Evolutionary conservation across 1,140 invertebrate species (phyloP).

Genomic region (Gerris buenoi): DNA sequence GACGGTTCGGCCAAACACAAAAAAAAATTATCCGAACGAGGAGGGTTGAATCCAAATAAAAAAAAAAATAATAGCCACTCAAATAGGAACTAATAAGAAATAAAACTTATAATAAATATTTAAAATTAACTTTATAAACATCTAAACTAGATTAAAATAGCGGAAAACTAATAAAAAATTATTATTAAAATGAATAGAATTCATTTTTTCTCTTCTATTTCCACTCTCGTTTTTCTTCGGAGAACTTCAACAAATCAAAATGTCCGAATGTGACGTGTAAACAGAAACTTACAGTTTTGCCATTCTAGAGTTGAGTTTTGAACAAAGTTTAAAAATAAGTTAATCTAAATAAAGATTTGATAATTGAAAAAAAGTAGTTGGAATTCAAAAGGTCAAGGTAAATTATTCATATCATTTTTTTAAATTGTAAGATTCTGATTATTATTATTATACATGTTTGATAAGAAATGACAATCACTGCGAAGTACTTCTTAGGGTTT

Average conservation of each 20-base stretch:
- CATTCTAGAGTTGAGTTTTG: too few relatives aligned
- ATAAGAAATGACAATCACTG: too few relatives aligned
- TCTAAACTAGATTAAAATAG: neutral
- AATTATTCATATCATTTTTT: too few relatives aligned
- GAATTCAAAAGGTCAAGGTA: too few relatives aligned
- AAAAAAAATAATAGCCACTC: neutral
- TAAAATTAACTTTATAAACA: neutral
- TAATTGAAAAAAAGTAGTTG: too few relatives aligned
- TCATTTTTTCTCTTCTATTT: neutral
- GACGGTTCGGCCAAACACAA: too few relatives aligned
- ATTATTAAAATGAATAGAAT: neutral
- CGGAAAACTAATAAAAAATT: neutral
- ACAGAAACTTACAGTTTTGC: neutral
- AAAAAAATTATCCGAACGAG: neutral
- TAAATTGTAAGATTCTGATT: too few relatives aligned
- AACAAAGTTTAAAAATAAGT: too few relatives aligned
- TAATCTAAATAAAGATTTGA: too few relatives aligned
- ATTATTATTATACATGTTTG: too few relatives aligned
- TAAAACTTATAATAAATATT: neutral
- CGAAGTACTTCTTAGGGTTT: too few relatives aligned
- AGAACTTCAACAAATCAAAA: neutral
- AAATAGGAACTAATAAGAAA: neutral
- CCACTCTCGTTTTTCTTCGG: neutral
- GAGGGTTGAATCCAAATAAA: neutral
- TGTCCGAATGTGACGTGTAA: neutral